Evolutionary conservation across 37 sponge, comb jelly and placozoan genomes (phyloP), one percentile per base, ranked within the genome.

Genomic region (Axinella damicornis): DNA sequence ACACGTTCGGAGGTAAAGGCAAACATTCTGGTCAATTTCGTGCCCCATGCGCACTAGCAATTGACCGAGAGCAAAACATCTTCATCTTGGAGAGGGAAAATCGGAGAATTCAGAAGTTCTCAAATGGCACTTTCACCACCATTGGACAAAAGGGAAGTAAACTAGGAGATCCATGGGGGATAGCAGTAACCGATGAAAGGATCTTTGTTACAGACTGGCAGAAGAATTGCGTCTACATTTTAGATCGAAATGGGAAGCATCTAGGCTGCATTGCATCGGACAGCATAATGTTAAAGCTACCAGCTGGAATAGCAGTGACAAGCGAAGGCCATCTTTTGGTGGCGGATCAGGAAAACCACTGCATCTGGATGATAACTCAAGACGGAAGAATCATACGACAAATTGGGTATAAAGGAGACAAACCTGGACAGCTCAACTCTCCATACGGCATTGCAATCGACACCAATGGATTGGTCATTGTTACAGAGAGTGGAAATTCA

Each of bases 151-250:
- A 32, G 21, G 60, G 58, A 18, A 57, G 4, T 25, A 81, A 36
- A 20, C 54, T 83, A 16, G 73, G 73, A 32, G 74, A 78, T 41
- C 87, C 80, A 0, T 73, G 87, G 64, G 87, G 79, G 0, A 78
- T 87, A 39, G 80, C 79, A 9, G 35, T 87, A 0, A 55, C 35
- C 5, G 52, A 5, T 14, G 63, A 70, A 1, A 64, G 31, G 32
- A 32, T 79, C 35, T 78, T 41, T 63, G 54, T 87, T 31, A 36
- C 80, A 19, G 87, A 87, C 52, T 77, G 79, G 79, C 61, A 72
- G 25, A 24, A 59, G 36, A 73, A 38, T 25, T 78, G 80, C 27
- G 79, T 87, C 41, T 80, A 79, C 27, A 28, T 87, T 4, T 71
- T 87, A 53, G 6, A 79, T 33, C 68, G 70, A 32, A 77, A 70